Base-by-base conservation (phyloP, 2,113 vertebrate genomes). In the Rynchops niger region DNA sequence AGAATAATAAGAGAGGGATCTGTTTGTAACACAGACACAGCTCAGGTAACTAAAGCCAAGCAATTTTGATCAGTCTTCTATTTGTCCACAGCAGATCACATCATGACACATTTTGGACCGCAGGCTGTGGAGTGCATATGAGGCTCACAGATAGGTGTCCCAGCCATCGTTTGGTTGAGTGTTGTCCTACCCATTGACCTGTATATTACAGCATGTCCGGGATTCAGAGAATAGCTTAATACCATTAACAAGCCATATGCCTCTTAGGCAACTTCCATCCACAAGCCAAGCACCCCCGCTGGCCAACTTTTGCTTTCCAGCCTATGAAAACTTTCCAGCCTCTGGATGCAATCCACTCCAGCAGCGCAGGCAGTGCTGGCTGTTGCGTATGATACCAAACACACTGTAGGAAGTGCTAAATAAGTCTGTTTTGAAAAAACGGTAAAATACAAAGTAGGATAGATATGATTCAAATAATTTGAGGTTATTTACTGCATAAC, bases 121-220 rank as follows among this genome's bases (percentile, higher is more conserved):
- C 26, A 32, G 47, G 34, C 61, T 70, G 19, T 9, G 62, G 73
- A 40, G 25, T 21, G 9, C 18, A 4, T 34, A 9, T 23, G 67
- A 79, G 32, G 40, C 90, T 63, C 47, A 43, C 40, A 63, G 38
- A 20, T 4, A 56, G 12, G 19, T 87, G 43, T 80, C 82, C 12
- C 36, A 71, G 70, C 32, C 40, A 6, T 47, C 10, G 4, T 27
- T 82, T 50, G 53, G n/a, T 53, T 42, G 47, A 19, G 23, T 52
- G 58, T 52, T 90, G 47, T 89, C 32, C 80, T 63, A 0, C 40
- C 27, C 29, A 1, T 22, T 58, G 72, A 15, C 26, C 38, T 66
- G 56, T 21, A 2, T 58, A n/a, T 62, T 82, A 5, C 1, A 36
- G 58, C 8, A 14, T 49, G 23, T 34, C 18, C 0, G 0, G 36